phyloP scores from a whole-genome alignment of 2,797 vertebrate species.

The Pteropus rufus region DNA sequence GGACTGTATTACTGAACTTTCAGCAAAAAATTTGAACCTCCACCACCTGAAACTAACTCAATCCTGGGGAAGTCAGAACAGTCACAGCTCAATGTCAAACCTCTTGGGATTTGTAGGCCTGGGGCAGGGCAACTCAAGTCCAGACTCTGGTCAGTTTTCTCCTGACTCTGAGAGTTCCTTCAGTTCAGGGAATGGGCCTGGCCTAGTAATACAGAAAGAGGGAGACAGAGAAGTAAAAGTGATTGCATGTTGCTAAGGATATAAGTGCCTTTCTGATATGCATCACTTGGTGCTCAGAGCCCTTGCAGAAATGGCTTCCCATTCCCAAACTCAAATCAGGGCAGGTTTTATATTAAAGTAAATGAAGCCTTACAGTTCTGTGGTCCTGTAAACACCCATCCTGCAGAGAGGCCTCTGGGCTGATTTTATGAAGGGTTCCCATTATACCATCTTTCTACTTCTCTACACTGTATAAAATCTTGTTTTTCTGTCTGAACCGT shows the following conservation, averaged over 20 bases:
- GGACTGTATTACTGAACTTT: not conserved
- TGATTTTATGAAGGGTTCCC: not conserved
- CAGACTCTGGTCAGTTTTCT: not conserved
- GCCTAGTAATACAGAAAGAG: not conserved
- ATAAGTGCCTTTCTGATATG: conserved; percentile 7
- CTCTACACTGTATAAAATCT: not conserved
- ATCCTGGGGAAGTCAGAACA: not conserved
- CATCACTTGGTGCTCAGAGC: not conserved
- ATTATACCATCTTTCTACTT: not conserved
- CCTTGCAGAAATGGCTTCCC: not conserved
- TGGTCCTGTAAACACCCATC: not conserved
- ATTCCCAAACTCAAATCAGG: not conserved
- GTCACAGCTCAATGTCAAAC: not conserved
- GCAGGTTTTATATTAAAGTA: not conserved
- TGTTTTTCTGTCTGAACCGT: not conserved
- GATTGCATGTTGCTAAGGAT: not conserved
- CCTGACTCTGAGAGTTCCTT: not conserved
- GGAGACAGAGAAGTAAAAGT: not conserved
- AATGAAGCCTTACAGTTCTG: not conserved
- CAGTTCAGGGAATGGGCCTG: not conserved
- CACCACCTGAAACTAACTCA: not conserved
- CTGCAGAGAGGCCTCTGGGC: not conserved
- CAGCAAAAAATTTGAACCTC: not conserved
- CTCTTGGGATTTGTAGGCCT: not conserved
- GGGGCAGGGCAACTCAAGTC: not conserved